phyloP scores from a whole-genome alignment of 1,140 invertebrate genomes.

The Sitodiplosis mosellana region DNA sequence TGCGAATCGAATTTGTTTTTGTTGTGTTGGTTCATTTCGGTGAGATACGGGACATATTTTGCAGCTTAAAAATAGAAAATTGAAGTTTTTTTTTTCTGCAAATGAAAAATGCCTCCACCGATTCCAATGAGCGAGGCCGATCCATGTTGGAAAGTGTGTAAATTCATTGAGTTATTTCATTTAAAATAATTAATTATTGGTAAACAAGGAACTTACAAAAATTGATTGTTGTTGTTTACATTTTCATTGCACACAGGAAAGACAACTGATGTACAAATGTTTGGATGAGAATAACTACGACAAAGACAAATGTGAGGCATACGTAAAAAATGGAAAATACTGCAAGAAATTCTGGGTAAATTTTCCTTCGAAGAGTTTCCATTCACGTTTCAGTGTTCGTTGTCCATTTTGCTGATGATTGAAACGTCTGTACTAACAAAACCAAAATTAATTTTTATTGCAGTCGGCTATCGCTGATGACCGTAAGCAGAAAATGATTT shows the following conservation, averaged over 20 bases:
- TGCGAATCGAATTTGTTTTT: neutral
- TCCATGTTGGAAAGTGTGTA: neutral
- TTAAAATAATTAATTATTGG: too few relatives aligned
- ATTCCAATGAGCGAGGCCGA: neutral
- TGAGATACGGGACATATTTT: too few relatives aligned
- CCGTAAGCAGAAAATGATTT: neutral
- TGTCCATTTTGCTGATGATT: neutral
- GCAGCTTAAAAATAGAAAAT: neutral
- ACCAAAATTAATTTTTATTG: neutral
- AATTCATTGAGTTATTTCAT: neutral
- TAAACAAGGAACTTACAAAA: too few relatives aligned
- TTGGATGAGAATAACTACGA: conserved; percentile 18
- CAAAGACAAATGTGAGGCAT: conserved; percentile 15
- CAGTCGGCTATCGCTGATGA: neutral
- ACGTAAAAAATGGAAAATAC: conserved; percentile 21
- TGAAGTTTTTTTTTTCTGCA: neutral
- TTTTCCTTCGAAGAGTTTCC: neutral
- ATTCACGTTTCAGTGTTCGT: neutral
- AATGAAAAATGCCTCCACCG: neutral
- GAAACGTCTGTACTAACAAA: neutral
- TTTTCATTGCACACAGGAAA: conserved; percentile 13
- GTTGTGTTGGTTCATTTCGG: too few relatives aligned
- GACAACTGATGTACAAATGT: conserved; percentile 18
- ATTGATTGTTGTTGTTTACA: neutral
- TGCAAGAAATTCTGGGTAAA: conserved; percentile 8